These are phyloP conservation scores for Margaritifera margaritifera DNA, from an alignment of 2,888 invertebrate genomes.

Conservation along the genomic window DNA sequence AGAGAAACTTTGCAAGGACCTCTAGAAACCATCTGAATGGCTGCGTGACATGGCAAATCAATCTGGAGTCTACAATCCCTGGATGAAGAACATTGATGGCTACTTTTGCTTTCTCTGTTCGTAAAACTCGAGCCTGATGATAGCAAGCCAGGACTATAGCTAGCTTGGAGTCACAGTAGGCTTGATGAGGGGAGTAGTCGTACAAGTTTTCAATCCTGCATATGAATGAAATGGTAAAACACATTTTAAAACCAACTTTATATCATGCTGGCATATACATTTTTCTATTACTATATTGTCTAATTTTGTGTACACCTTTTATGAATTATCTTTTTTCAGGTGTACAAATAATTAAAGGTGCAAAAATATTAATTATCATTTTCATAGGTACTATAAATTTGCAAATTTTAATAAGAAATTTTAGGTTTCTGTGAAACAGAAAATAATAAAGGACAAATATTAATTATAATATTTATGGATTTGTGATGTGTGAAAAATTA, in stretches of 20 bases:
- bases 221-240: neutral
- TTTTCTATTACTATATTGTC: neutral
- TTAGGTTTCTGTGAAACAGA: too few species aligned
- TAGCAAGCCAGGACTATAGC: conserved; percentile 46
- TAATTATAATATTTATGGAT: too few species aligned
- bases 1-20: conserved; percentile 27
- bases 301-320: neutral
- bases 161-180: conserved; percentile 57
- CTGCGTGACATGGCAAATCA: conserved; percentile 43
- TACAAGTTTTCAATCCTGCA: conserved; percentile 30
- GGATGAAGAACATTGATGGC: conserved; percentile 57
- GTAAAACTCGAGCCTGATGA: conserved; percentile 31
- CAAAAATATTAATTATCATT: too few species aligned
- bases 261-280: conserved; percentile 3
- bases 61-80: conserved; percentile 48
- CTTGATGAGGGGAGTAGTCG: conserved; percentile 55
- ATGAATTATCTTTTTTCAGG: neutral
- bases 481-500: too few species aligned
- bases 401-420: too few species aligned
- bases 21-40: conserved; percentile 31
- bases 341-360: too few species aligned
- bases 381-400: too few species aligned
- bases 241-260: neutral
- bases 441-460: too few species aligned
- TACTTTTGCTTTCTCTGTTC: conserved; percentile 31